These are phyloP conservation scores for Sphaeramia orbicularis DNA, from an alignment of 2,797 vertebrate species.

Conservation along the genomic window DNA sequence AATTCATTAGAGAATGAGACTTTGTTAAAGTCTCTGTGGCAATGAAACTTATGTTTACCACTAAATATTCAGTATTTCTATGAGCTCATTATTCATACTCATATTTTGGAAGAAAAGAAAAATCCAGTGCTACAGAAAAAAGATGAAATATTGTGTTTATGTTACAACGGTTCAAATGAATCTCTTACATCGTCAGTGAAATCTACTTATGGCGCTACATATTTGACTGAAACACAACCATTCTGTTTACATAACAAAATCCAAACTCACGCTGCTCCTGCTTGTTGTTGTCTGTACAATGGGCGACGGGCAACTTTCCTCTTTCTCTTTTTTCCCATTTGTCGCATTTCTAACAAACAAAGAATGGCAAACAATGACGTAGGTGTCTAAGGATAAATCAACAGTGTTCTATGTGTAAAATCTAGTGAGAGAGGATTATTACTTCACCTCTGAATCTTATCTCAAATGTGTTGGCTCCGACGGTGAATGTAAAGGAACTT, in stretches of 20 bases:
- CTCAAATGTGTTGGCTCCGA: constrained; percentile 37
- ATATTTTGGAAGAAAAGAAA: too few species aligned
- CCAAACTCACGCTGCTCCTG: constrained; percentile 43
- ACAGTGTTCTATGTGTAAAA: neutral
- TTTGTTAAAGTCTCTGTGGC: too few species aligned
- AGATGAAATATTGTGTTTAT: too few species aligned
- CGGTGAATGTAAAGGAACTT: constrained; percentile 46
- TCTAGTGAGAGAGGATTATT: too few species aligned
- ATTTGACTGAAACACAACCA: neutral
- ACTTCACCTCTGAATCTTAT: constrained; percentile 76
- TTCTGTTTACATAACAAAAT: neutral
- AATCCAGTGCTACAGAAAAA: too few species aligned
- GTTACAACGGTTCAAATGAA: too few species aligned
- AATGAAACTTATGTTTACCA: too few species aligned
- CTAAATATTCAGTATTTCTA: too few species aligned
- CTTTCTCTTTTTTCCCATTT: constrained; percentile 56
- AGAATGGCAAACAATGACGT: neutral
- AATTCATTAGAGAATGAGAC: too few species aligned
- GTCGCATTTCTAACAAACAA: constrained; percentile 72
- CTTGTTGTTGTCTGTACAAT: constrained; percentile 30
- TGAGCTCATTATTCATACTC: too few species aligned
- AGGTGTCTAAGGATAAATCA: neutral
- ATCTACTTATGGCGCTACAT: too few species aligned
- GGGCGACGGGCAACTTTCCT: constrained; percentile 78
- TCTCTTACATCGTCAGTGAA: too few species aligned